phyloP scores from a whole-genome alignment of 37 sponge, comb jelly and placozoan genomes.

The Eunapius fragilis region DNA sequence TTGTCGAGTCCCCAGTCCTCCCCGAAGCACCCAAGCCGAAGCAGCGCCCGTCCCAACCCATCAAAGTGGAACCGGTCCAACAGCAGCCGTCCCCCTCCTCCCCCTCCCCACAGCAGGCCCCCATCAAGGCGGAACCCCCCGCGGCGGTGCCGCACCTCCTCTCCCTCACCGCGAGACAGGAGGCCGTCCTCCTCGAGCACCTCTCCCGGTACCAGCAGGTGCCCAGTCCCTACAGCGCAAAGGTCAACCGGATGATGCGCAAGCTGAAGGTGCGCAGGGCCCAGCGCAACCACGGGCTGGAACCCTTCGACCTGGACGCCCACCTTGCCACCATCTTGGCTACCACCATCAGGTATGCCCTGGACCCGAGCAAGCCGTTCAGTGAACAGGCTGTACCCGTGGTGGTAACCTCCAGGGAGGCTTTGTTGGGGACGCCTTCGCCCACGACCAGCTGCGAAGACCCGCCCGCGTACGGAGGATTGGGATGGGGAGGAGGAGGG shows the following conservation, averaged over 20 bases:
- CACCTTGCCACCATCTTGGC: not conserved
- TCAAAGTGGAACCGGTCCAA: not conserved
- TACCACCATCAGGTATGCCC: slow-evolving; percentile 19
- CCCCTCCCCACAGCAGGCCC: slow-evolving; percentile 5
- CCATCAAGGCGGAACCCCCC: not conserved
- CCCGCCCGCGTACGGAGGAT: too few species aligned
- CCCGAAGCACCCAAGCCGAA: not conserved
- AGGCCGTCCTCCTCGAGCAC: slow-evolving; percentile 17
- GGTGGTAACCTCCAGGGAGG: not conserved
- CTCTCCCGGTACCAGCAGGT: not conserved
- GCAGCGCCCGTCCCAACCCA: not conserved
- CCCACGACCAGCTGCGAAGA: not conserved
- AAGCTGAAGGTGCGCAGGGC: slow-evolving; percentile 36
- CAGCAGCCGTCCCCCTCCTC: not conserved
- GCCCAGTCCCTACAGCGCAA: not conserved
- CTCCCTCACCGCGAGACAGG: slow-evolving; percentile 15
- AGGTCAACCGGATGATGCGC: slow-evolving; percentile 20
- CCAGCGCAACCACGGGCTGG: slow-evolving; percentile 27
- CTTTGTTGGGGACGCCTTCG: not conserved
- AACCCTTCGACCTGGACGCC: slow-evolving; percentile 29
- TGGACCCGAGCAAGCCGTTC: slow-evolving; percentile 24
- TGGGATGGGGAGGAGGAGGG: not conserved
- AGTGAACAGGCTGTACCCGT: slow-evolving; percentile 45
- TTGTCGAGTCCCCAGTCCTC: not conserved
- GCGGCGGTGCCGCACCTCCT: not conserved